phyloP scores from a whole-genome alignment of 1,140 invertebrate species.

The Vanessa tameamea region DNA sequence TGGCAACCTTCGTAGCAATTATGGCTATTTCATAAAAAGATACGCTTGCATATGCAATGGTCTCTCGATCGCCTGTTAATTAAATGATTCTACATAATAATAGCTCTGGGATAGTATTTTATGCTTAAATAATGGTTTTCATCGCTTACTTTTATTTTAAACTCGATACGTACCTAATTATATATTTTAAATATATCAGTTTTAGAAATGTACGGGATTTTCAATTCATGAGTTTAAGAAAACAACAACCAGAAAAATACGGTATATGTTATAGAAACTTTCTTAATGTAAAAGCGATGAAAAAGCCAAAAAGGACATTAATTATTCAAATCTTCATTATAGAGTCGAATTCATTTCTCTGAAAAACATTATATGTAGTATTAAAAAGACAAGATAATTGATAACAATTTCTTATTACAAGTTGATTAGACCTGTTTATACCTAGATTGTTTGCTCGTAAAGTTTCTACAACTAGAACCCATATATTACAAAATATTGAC shows the following conservation, averaged over 20 bases:
- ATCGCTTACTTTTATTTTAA: neutral
- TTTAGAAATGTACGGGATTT: neutral
- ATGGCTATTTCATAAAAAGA: conserved; percentile 27
- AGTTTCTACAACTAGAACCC: conserved; percentile 6
- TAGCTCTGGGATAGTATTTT: conserved; percentile 11
- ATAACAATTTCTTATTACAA: too few species aligned
- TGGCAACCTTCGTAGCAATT: conserved; percentile 15
- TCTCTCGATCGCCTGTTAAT: conserved; percentile 14
- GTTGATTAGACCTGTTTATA: too few species aligned
- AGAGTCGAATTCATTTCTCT: too few species aligned
- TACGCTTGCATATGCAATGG: conserved; percentile 14
- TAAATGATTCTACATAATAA: conserved; percentile 30
- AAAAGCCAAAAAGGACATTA: too few species aligned
- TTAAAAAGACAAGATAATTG: too few species aligned
- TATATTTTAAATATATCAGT: neutral
- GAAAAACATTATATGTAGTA: too few species aligned
- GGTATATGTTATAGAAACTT: too few species aligned
- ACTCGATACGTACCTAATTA: neutral
- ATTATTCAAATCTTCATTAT: too few species aligned
- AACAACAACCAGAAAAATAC: too few species aligned
- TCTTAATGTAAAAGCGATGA: too few species aligned
- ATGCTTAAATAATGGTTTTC: conserved; percentile 12
- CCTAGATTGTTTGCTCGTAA: too few species aligned
- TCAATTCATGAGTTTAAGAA: neutral
- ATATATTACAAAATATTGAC: conserved; percentile 32